A percentile compares a stretch with the other conserved stretches of the same genome.
phyloP scores from a whole-genome alignment of 2,888 invertebrate species.

The Patella pellucida region DNA sequence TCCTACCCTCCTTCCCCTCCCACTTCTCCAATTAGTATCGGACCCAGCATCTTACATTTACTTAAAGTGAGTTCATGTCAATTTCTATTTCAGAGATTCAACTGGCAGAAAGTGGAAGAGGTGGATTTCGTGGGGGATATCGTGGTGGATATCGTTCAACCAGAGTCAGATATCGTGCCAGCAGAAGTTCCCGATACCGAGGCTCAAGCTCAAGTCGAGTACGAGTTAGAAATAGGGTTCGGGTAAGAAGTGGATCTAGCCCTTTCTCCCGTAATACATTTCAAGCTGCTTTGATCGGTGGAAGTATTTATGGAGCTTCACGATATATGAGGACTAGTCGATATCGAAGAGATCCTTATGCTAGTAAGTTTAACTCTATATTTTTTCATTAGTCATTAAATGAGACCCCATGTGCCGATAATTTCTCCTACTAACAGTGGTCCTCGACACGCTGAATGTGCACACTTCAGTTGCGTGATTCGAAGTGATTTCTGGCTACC shows the following conservation, averaged over 20 bases:
- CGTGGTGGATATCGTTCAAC: not conserved
- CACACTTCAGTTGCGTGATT: too few species aligned
- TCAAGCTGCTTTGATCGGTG: slow-evolving; percentile 7
- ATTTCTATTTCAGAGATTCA: too few species aligned
- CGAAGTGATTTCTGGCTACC: too few species aligned
- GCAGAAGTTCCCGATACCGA: not conserved
- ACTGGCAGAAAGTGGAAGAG: not conserved
- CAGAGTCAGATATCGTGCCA: not conserved
- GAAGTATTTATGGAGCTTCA: slow-evolving; percentile 10
- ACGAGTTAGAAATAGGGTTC: not conserved
- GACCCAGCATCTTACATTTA: too few species aligned
- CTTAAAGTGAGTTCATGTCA: too few species aligned
- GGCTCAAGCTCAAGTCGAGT: not conserved
- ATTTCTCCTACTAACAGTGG: too few species aligned
- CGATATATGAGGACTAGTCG: slow-evolving; percentile 11
- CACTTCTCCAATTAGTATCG: too few species aligned
- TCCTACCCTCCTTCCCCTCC: too few species aligned
- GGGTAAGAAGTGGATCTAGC: not conserved
- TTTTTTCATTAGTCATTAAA: not conserved
- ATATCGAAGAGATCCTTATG: slow-evolving; percentile 9
- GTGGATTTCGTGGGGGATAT: not conserved
- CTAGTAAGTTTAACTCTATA: slow-evolving; percentile 12
- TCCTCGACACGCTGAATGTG: too few species aligned
- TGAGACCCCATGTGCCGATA: too few species aligned
- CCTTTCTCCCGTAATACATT: slow-evolving; percentile 4